These are phyloP conservation scores for Gopherus flavomarginatus DNA, from an alignment of 2,113 vertebrate genomes.

Conservation along the genomic window DNA sequence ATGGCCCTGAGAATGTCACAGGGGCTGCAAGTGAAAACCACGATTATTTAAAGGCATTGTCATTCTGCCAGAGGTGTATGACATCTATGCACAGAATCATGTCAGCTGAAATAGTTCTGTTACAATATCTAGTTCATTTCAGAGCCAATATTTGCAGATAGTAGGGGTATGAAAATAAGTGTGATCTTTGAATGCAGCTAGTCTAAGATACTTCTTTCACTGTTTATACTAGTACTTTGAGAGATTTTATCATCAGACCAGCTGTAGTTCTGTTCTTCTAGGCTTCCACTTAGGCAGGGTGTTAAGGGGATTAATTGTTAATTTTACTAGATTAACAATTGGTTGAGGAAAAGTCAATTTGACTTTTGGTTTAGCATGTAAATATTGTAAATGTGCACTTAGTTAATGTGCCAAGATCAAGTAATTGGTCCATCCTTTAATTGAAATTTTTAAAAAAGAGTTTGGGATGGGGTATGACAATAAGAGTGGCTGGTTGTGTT, in stretches of 20 bases:
- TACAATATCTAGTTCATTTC: neutral
- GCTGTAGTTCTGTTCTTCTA: neutral
- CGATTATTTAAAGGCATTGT: neutral
- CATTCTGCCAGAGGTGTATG: neutral
- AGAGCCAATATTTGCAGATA: neutral
- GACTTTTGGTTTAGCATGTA: neutral
- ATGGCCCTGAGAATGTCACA: too few species aligned
- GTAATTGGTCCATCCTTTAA: neutral
- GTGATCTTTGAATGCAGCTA: neutral
- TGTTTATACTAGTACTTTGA: neutral
- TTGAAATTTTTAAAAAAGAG: neutral
- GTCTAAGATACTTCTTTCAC: neutral
- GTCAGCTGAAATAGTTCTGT: neutral
- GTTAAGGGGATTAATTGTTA: conserved; percentile 1
- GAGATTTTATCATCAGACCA: neutral
- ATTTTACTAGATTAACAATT: neutral
- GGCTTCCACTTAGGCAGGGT: neutral
- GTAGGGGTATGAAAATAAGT: neutral
- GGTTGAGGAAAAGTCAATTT: neutral
- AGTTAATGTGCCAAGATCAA: neutral
- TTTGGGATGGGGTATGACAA: neutral
- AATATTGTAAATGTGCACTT: conserved; percentile 3
- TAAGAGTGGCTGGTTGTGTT: neutral
- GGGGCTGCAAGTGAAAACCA: too few species aligned
- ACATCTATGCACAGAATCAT: neutral